Conservation (phyloP, 2,797 vertebrate species). For the Lateolabrax maculatus region DNA sequence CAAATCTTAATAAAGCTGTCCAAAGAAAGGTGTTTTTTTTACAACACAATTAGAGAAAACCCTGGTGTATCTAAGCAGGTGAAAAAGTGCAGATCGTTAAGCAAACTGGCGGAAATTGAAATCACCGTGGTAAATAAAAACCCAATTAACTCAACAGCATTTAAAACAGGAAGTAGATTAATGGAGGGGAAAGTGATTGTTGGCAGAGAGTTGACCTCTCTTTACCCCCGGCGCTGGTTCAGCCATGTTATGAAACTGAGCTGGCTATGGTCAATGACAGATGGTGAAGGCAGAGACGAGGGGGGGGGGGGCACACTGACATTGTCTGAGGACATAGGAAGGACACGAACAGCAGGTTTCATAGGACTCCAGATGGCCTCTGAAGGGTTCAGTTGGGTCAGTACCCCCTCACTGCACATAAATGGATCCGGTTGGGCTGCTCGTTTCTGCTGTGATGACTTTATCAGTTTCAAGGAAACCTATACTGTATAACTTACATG, state of each 20-base stretch:
- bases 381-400: constrained; percentile 51
- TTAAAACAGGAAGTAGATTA: constrained; percentile 53
- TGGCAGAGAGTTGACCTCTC: constrained; percentile 41
- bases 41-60: neutral
- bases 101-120: constrained; percentile 30
- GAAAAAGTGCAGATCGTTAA: constrained; percentile 17
- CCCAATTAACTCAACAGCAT: constrained; percentile 26
- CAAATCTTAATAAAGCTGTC: neutral
- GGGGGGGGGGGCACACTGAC: constrained; percentile 47
- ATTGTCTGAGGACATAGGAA: constrained; percentile 52
- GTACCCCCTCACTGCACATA: constrained; percentile 19
- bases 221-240: constrained; percentile 9
- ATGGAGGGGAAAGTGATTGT: constrained; percentile 36
- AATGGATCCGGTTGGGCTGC: constrained; percentile 13
- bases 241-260: constrained; percentile 34
- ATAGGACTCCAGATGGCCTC: constrained; percentile 64
- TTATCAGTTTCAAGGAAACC: constrained; percentile 20
- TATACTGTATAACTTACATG: neutral
- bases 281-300: constrained; percentile 52
- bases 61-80: neutral
- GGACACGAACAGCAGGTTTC: constrained; percentile 60
- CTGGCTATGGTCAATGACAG: constrained; percentile 40
- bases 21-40: neutral
- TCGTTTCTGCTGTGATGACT: constrained; percentile 33
- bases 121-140: constrained; percentile 29